Conservation (phyloP, 1,140 invertebrate species). For the Bombus impatiens region DNA sequence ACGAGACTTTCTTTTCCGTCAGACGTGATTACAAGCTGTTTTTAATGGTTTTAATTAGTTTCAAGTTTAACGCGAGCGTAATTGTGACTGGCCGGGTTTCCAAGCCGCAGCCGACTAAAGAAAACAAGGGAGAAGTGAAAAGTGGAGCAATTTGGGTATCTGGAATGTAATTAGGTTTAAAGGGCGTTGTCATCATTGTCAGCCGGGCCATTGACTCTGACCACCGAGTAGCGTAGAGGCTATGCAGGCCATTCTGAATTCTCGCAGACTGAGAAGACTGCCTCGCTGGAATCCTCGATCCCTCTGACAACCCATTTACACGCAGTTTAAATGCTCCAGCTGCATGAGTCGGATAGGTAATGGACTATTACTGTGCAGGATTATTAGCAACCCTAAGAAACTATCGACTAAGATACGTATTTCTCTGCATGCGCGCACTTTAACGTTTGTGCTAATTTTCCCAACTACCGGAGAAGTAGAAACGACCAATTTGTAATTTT, state of each 20-base stretch:
- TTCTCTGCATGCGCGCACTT: not conserved
- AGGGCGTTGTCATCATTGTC: conserved; percentile 69
- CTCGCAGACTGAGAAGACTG: conserved; percentile 55
- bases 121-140: conserved; percentile 29
- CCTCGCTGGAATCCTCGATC: conserved; percentile 17
- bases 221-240: conserved; percentile 65
- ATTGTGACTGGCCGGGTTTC: not conserved
- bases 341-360: conserved; percentile 37
- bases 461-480: not conserved
- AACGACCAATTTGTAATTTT: not conserved
- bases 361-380: conserved; percentile 35
- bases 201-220: conserved; percentile 74
- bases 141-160: conserved; percentile 28
- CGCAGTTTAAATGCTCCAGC: conserved; percentile 36
- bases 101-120: not conserved
- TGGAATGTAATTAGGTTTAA: conserved; percentile 75
- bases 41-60: conserved; percentile 21
- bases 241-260: conserved; percentile 68
- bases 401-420: conserved; percentile 7
- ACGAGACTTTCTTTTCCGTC: not conserved
- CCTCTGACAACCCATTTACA: conserved; percentile 48
- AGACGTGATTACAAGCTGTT: not conserved
- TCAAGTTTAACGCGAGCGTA: conserved; percentile 8
- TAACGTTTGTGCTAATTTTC: not conserved
- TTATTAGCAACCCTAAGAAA: conserved; percentile 33